Evolutionary conservation across 2,888 invertebrate genomes (phyloP).

Genomic region (Orthonevra nobilis): DNA sequence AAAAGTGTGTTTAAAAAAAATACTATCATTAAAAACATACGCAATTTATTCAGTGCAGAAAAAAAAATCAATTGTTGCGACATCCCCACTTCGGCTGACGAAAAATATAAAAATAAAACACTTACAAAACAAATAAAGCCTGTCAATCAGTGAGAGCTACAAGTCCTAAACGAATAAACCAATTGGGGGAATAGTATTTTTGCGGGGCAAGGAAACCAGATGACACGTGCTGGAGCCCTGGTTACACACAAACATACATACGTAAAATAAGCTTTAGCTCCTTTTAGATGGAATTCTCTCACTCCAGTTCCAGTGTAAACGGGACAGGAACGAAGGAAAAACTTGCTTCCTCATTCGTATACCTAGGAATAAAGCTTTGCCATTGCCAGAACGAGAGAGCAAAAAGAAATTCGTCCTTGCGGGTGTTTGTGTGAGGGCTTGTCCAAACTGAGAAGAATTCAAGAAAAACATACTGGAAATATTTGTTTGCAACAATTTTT

Average conservation of each 20-base stretch:
- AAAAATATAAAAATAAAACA: neutral
- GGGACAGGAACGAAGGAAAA: slow-evolving; percentile 8
- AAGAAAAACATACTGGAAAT: too few species aligned
- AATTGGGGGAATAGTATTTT: neutral
- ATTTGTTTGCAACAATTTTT: too few species aligned
- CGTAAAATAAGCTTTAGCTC: slow-evolving; percentile 38
- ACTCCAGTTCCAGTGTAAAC: neutral
- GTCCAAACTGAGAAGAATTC: too few species aligned
- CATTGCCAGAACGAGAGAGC: slow-evolving; percentile 23
- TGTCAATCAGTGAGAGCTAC: slow-evolving; percentile 47
- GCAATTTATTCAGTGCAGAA: neutral
- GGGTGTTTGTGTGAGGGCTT: slow-evolving; percentile 7
- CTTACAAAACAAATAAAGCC: slow-evolving; percentile 24
- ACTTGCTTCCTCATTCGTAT: slow-evolving; percentile 33
- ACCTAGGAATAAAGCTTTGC: slow-evolving; percentile 58
- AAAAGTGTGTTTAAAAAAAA: too few species aligned
- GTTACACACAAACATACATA: slow-evolving; percentile 17
- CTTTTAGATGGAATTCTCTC: slow-evolving; percentile 30
- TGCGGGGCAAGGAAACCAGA: slow-evolving; percentile 37
- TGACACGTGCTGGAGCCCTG: slow-evolving; percentile 63
- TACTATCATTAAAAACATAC: too few species aligned
- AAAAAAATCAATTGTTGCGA: neutral
- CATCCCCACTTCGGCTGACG: neutral
- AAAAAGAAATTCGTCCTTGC: neutral
- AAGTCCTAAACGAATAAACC: too few species aligned